These are phyloP conservation scores for Actinia tenebrosa DNA, from an alignment of 64 coral and sea anemone species.

Conservation along the genomic window DNA sequence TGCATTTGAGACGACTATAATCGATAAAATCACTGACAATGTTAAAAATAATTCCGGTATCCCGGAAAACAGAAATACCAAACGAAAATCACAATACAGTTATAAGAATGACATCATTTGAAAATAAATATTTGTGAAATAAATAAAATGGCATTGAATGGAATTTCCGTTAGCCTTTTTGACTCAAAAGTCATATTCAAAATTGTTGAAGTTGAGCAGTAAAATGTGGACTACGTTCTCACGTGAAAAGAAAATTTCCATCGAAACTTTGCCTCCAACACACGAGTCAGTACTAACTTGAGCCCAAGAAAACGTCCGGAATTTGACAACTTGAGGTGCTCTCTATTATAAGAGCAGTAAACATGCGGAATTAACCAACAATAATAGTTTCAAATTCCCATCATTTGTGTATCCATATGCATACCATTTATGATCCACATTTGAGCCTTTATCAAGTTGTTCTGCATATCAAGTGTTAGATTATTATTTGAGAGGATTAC, in stretches of 20 bases:
- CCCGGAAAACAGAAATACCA: neutral
- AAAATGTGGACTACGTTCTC: neutral
- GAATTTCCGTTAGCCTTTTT: neutral
- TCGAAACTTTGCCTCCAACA: neutral
- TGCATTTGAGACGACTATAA: neutral
- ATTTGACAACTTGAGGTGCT: neutral
- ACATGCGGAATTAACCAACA: neutral
- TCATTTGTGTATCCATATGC: neutral
- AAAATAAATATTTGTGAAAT: neutral
- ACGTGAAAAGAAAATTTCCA: neutral
- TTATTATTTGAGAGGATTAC: neutral
- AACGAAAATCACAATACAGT: no score
- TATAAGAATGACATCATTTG: no score
- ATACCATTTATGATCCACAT: neutral
- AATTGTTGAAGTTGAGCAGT: neutral
- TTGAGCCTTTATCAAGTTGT: neutral
- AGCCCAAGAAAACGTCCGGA: neutral
- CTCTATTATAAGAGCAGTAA: neutral
- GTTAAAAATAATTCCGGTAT: neutral
- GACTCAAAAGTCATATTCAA: neutral
- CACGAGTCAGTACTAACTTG: neutral
- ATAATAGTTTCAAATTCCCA: neutral
- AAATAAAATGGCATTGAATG: neutral
- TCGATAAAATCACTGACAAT: neutral
- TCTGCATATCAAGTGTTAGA: neutral